phyloP scores from a whole-genome alignment of 2,797 vertebrate species.

The Intellagama lesueurii region DNA sequence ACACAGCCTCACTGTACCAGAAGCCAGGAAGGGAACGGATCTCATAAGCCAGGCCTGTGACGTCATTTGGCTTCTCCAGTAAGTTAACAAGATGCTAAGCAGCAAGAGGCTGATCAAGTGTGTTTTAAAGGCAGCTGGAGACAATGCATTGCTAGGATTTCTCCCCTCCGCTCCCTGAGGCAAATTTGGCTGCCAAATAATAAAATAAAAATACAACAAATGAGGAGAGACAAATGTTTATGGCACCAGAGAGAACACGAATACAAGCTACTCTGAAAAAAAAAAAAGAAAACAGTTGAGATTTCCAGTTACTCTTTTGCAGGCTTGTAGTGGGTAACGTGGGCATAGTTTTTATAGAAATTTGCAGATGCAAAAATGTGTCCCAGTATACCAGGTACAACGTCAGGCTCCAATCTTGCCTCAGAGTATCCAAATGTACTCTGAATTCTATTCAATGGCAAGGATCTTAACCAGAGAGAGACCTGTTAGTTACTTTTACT shows the following conservation, averaged over 20 bases:
- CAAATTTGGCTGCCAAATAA: constrained; percentile 28
- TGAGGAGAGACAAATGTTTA: neutral
- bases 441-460: neutral
- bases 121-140: neutral
- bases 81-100: constrained; percentile 40
- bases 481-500: neutral
- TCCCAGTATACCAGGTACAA: neutral
- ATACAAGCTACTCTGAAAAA: neutral
- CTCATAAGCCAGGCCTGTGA: constrained; percentile 42
- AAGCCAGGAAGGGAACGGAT: constrained; percentile 40
- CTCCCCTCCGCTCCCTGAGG: neutral
- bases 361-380: neutral
- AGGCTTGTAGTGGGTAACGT: neutral
- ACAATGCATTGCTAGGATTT: neutral
- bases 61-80: constrained; percentile 54
- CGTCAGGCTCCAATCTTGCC: neutral
- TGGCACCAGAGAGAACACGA: accelerated
- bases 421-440: neutral
- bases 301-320: constrained; percentile 3
- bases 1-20: constrained; percentile 42
- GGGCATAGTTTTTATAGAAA: neutral
- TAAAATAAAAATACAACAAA: neutral
- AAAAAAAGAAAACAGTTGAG: neutral
- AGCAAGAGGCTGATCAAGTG: constrained; percentile 16
- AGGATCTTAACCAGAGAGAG: neutral